Evolutionary conservation across 2,113 vertebrate species (phyloP).

Genomic region (Menidia beryllina): DNA sequence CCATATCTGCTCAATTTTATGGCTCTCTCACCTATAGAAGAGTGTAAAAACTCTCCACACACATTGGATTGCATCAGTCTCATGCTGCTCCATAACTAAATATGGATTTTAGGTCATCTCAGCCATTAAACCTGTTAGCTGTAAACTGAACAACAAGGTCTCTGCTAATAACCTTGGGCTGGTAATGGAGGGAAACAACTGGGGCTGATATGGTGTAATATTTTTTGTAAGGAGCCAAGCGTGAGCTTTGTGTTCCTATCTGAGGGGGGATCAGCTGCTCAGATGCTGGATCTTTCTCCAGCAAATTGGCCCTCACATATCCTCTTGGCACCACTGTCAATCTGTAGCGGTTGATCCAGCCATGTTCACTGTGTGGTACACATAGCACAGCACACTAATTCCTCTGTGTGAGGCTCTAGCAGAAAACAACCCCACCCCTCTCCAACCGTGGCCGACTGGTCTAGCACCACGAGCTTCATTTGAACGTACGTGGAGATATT

Average conservation of each 20-base stretch:
- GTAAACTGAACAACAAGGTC: slow-evolving; percentile 20
- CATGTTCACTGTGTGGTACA: slow-evolving; percentile 24
- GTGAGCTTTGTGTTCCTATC: slow-evolving; percentile 56
- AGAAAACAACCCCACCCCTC: slow-evolving; percentile 6
- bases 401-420: slow-evolving; percentile 4
- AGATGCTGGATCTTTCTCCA: slow-evolving; percentile 56
- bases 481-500: slow-evolving; percentile 10
- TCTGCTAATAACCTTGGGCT: slow-evolving; percentile 35
- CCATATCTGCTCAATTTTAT: slow-evolving; percentile 30
- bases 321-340: slow-evolving; percentile 52
- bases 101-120: slow-evolving; percentile 48
- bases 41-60: slow-evolving; percentile 30
- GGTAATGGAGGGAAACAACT: slow-evolving; percentile 33
- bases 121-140: slow-evolving; percentile 36
- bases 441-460: background rate
- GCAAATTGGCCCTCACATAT: slow-evolving; percentile 69
- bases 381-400: slow-evolving; percentile 17
- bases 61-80: slow-evolving; percentile 38
- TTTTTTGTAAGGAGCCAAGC: slow-evolving; percentile 51
- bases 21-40: background rate
- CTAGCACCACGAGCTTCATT: too few species aligned
- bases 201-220: slow-evolving; percentile 24
- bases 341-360: slow-evolving; percentile 45
- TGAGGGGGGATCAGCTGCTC: slow-evolving; percentile 64
- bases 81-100: slow-evolving; percentile 33